Percentiles rank a stretch among this genome's conserved stretches.
Conservation (phyloP, 2,888 invertebrate species). For the Pristionchus fissidentatus region DNA sequence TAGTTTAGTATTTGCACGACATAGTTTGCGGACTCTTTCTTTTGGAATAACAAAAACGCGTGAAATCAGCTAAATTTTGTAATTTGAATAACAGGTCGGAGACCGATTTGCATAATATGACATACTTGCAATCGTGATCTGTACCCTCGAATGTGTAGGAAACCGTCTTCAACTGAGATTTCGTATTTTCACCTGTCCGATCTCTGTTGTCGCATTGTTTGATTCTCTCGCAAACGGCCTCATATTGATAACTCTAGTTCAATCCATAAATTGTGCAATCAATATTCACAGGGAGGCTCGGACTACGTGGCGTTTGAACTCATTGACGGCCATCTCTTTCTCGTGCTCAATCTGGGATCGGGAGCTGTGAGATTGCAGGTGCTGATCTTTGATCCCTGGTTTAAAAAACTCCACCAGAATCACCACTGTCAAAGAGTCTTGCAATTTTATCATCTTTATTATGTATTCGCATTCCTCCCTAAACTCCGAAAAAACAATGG, state of each 20-base stretch:
- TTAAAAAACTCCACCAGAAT: background rate
- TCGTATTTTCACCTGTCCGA: too few species aligned
- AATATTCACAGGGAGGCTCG: conserved; percentile 22
- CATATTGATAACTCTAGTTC: background rate
- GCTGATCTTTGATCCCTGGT: background rate
- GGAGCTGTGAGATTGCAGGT: conserved; percentile 87
- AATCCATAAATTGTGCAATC: background rate
- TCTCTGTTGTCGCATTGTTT: too few species aligned
- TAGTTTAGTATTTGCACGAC: too few species aligned
- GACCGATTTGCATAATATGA: too few species aligned
- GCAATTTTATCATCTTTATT: background rate
- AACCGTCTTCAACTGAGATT: too few species aligned
- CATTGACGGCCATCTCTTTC: conserved; percentile 91
- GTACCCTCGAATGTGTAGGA: too few species aligned
- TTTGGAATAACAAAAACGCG: too few species aligned
- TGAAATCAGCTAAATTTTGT: background rate
- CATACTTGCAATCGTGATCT: too few species aligned
- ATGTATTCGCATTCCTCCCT: background rate
- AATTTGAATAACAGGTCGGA: too few species aligned
- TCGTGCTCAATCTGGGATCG: conserved; percentile 91
- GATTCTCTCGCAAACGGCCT: background rate
- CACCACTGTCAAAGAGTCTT: background rate
- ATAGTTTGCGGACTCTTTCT: too few species aligned
- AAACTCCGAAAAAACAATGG: background rate
- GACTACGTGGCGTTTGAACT: conserved; percentile 93